phyloP scores from a whole-genome alignment of 2,888 invertebrate species.

The Bimastos eiseni region DNA sequence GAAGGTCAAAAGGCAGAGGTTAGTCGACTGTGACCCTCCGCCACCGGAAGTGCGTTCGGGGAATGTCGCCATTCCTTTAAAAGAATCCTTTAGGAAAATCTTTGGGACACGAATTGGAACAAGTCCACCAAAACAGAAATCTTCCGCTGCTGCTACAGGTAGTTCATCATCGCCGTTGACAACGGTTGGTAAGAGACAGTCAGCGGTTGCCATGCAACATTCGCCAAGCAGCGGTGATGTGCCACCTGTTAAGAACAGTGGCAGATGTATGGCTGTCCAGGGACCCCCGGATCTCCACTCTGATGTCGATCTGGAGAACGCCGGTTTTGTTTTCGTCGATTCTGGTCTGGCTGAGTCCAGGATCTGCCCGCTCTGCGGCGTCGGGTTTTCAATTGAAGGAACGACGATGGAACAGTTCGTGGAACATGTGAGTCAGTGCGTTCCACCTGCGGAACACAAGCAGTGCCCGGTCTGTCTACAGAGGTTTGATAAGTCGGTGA shows the following conservation, averaged over 20 bases:
- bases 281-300: neutral
- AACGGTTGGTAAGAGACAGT: neutral
- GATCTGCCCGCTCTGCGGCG: conserved; percentile 22
- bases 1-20: conserved; percentile 15
- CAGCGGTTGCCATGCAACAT: neutral
- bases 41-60: neutral
- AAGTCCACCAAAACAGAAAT: neutral
- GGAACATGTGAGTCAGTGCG: conserved; percentile 10
- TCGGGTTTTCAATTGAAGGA: neutral
- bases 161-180: too few relatives aligned
- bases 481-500: neutral
- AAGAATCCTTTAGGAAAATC: neutral
- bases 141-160: neutral
- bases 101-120: neutral
- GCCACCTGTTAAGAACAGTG: neutral
- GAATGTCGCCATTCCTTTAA: neutral
- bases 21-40: neutral
- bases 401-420: conserved; percentile 19
- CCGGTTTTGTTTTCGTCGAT: conserved; percentile 22
- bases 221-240: neutral
- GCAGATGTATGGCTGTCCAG: neutral
- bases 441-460: neutral
- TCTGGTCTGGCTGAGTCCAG: neutral
- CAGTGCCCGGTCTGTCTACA: neutral
- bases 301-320: neutral